Evolutionary conservation across 2,888 invertebrate species (phyloP), one percentile per base, ranked within the genome.

Genomic region (Blastobasis adustella): DNA sequence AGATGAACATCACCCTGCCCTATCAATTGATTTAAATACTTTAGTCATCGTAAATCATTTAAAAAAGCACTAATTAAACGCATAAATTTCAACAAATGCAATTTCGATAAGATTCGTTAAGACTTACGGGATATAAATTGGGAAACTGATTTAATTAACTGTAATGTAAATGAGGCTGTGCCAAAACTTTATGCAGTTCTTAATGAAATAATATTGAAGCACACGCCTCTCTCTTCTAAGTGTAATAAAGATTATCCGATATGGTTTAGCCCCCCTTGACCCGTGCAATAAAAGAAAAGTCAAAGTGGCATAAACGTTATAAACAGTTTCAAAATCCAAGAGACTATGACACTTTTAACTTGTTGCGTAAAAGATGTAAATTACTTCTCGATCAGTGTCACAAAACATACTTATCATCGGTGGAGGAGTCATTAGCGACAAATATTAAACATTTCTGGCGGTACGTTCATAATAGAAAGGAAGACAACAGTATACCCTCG

Each of bases 321-420:
- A 57, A 57, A n/a, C 54, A 46, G 36, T 54, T 49, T 48, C 40
- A 37, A 0, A 53, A 54, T 39, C 52, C 53, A 5, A 37, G 51
- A 6, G 56, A 56, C 41, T 56, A 56, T 23, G 54, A 56, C 36
- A 50, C 46, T 5, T 56, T 56, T 38, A 40, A 47, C 8, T 42
- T 51, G 4, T 47, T 56, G 4, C 49, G 56, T 23, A 7, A 10
- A 5, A 53, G 54, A 41, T 49, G 50, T 45, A 56, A 56, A 49
- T 10, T 1, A 8, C 49, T 53, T 8, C 46, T 44, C 4, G 38
- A 10, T 6, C 10, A 48, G 5, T 56, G 54, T 46, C 37, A 54
- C 10, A 50, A 46, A 36, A 46, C 0, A 1, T 51, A 37, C 37
- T 6, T 54, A 0, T n/a, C 46, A 1, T 46, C 49, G 8, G 44